phyloP scores from a whole-genome alignment of 2,888 invertebrate species.

The Pollenia angustigena region DNA sequence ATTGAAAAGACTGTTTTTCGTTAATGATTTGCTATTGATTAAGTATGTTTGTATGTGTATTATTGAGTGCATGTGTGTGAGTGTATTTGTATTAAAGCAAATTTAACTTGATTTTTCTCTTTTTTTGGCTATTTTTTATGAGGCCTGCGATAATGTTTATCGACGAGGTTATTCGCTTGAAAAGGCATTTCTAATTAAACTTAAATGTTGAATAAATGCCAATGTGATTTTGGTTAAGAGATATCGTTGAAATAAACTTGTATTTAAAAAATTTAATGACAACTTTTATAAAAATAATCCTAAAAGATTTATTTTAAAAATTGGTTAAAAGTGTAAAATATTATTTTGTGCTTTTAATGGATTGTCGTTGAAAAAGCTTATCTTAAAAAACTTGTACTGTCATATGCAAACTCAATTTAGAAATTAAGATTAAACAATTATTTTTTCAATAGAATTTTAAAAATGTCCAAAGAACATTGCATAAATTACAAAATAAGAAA shows the following conservation, averaged over 20 bases:
- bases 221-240: slow-evolving; percentile 56
- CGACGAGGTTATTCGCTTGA: slow-evolving; percentile 64
- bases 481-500: too few species aligned
- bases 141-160: slow-evolving; percentile 70
- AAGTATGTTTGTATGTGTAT: slow-evolving; percentile 10
- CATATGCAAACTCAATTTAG: too few species aligned
- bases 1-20: slow-evolving; percentile 47
- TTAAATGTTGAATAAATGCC: slow-evolving; percentile 54
- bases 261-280: neutral
- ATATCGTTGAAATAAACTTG: slow-evolving; percentile 23
- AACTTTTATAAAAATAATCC: neutral
- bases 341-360: too few species aligned
- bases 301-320: neutral
- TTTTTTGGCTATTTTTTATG: slow-evolving; percentile 46
- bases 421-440: too few species aligned
- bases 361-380: too few species aligned
- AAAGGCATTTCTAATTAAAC: slow-evolving; percentile 69
- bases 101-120: slow-evolving; percentile 36
- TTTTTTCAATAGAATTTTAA: too few species aligned
- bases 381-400: too few species aligned
- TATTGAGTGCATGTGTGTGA: neutral
- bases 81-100: slow-evolving; percentile 10
- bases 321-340: too few species aligned
- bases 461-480: too few species aligned
- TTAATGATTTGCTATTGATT: slow-evolving; percentile 65